Base-by-base conservation (phyloP, 2,113 vertebrate species). In the Natator depressus region DNA sequence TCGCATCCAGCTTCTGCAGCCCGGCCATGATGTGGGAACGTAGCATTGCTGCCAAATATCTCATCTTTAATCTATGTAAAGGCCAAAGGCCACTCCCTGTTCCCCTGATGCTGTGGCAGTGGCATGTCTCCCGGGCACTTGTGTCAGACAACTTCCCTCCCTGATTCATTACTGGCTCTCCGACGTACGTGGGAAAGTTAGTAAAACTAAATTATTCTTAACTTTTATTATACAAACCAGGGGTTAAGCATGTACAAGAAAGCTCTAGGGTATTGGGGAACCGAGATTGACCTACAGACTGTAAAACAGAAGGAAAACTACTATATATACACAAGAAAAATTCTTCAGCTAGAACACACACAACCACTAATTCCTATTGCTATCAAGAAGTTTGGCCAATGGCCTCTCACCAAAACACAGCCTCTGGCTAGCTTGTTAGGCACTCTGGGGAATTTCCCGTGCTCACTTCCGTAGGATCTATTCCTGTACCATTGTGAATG, bases 131-230 rank as follows among this genome's bases (percentile, higher is more conserved):
- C 76, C 91, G 89, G 92, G 96, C 86, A 81, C 0, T 49, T 88
- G 89, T 95, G 94, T 96, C 94, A 94, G 93, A 88, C 88, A 4
- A 95, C 96, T 76, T 96, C 96, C 92, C 91, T 94, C 92, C 91
- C 84, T 87, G 89, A 95, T 95, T 96, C 95, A 95, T 97, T 95
- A 27, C 91, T 89, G 87, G 93, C 84, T 87, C n/a, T 89, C 75
- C 88, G 92, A 97, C 93, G 95, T 96, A 95, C 93, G 96, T 97
- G 97, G 96, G 97, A 97, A 97, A 96, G 20, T 54, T 27, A 16
- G 6, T 78, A 78, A 46, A 78, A 16, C 75, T 47, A 13, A 47
- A 46, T 78, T 46, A 78, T 47, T 47, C 75, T 47, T 46, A 46
- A 47, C 22, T 78, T 62, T 27, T 78, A 78, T 25, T 78, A 78